Conservation (phyloP, 2,888 invertebrate species). For the Eumacrocentrus americanus region DNA sequence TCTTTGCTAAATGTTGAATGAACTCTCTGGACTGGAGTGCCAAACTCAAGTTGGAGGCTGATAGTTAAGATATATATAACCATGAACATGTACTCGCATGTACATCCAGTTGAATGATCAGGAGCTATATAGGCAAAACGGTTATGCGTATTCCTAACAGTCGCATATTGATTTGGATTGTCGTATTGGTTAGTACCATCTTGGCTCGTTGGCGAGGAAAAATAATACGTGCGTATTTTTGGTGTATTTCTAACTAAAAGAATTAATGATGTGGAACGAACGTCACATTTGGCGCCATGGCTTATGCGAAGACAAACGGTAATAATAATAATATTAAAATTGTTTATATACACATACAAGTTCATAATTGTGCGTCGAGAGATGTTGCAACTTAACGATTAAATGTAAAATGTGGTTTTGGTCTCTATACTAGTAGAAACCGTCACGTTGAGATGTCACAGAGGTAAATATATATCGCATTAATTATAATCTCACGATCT, state of each 20-base stretch:
- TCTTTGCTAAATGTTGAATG: not conserved
- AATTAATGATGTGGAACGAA: not conserved
- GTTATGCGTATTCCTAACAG: not conserved
- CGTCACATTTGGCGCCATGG: not conserved
- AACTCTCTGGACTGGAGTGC: not conserved
- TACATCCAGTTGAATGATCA: not conserved
- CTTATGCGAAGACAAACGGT: conserved; percentile 21
- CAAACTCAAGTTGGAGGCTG: not conserved
- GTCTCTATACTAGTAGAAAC: not conserved
- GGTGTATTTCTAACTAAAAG: conserved; percentile 9
- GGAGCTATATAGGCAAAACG: not conserved
- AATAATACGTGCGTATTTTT: conserved; percentile 10
- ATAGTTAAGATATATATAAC: too few species aligned
- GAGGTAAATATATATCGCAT: conserved; percentile 7
- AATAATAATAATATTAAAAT: not conserved
- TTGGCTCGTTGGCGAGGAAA: conserved; percentile 17
- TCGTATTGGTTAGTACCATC: conserved; percentile 12
- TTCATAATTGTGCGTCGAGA: conserved; percentile 19
- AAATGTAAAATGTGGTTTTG: conserved; percentile 1
- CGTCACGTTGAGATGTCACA: not conserved
- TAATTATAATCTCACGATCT: not conserved
- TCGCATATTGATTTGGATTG: conserved; percentile 9
- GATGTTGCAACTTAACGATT: not conserved
- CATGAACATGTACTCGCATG: too few species aligned
- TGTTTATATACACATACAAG: conserved; percentile 13